Evolutionary conservation across 2,797 vertebrate species (phyloP).

Genomic region (Leptatherina wallacei): DNA sequence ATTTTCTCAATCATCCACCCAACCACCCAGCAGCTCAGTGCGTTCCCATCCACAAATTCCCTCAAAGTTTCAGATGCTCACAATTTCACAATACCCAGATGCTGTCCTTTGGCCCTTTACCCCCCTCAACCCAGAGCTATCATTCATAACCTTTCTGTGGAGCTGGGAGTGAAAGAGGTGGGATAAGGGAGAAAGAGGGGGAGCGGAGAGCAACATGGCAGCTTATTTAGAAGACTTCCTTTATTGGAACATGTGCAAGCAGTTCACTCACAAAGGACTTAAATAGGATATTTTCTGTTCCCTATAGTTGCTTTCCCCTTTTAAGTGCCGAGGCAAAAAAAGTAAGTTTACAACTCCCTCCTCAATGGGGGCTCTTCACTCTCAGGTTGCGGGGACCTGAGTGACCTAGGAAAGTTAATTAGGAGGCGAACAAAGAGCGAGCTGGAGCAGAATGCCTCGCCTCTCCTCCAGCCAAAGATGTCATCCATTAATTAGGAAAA

Average conservation of each 20-base stretch:
- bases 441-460: constrained; percentile 98
- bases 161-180: constrained; percentile 80
- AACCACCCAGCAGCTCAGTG: constrained; percentile 59
- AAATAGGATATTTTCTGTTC: constrained; percentile 99
- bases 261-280: constrained; percentile 94
- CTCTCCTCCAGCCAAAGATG: constrained; percentile 99
- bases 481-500: constrained; percentile 99
- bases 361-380: constrained; percentile 99
- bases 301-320: constrained; percentile 97
- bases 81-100: constrained; percentile 84
- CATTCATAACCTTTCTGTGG: constrained; percentile 86
- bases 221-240: constrained; percentile 91
- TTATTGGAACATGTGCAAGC: constrained; percentile 96
- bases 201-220: constrained; percentile 85
- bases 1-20: constrained; percentile 65
- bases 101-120: constrained; percentile 83
- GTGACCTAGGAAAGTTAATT: constrained; percentile 99
- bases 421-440: constrained; percentile 99
- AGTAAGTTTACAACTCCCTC: constrained; percentile 99
- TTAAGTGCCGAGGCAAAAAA: constrained; percentile 99
- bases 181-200: constrained; percentile 75
- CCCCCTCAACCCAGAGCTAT: constrained; percentile 82
- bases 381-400: constrained; percentile 99
- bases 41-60: constrained; percentile 81
- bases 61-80: constrained; percentile 82